These are phyloP conservation scores for Yponomeuta sedellus DNA, from an alignment of 2,888 invertebrate genomes.

Conservation along the genomic window DNA sequence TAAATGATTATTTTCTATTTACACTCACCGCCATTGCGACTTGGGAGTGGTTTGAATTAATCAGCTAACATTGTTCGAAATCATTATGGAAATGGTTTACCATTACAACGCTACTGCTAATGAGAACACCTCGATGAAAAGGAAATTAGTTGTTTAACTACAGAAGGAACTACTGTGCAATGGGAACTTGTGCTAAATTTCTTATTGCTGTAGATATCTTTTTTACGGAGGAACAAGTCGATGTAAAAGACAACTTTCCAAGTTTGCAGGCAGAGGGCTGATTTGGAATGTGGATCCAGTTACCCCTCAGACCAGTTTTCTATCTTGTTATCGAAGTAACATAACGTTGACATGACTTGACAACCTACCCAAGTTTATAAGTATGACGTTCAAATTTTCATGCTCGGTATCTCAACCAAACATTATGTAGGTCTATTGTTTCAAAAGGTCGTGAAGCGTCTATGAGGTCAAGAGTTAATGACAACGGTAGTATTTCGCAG, in stretches of 20 bases:
- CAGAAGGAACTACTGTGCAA: conserved; percentile 11
- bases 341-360: conserved; percentile 20
- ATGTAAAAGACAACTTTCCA: conserved; percentile 6
- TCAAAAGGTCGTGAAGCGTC: background rate
- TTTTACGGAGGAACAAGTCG: background rate
- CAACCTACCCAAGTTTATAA: background rate
- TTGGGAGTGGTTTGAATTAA: conserved; percentile 4
- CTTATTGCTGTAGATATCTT: background rate
- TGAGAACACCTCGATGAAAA: background rate
- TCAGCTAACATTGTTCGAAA: conserved; percentile 6
- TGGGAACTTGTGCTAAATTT: conserved; percentile 5
- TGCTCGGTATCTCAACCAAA: background rate
- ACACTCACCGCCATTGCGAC: conserved; percentile 11
- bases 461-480: background rate
- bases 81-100: conserved; percentile 1
- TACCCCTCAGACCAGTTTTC: conserved; percentile 25
- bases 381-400: background rate
- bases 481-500: background rate
- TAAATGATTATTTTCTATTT: conserved; percentile 34
- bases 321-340: conserved; percentile 23
- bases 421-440: background rate
- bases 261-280: conserved; percentile 23
- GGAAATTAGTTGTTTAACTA: conserved; percentile 1
- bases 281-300: conserved; percentile 27
- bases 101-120: background rate